phyloP scores from a whole-genome alignment of 1,140 invertebrate genomes.

The Papilio polyxenes region DNA sequence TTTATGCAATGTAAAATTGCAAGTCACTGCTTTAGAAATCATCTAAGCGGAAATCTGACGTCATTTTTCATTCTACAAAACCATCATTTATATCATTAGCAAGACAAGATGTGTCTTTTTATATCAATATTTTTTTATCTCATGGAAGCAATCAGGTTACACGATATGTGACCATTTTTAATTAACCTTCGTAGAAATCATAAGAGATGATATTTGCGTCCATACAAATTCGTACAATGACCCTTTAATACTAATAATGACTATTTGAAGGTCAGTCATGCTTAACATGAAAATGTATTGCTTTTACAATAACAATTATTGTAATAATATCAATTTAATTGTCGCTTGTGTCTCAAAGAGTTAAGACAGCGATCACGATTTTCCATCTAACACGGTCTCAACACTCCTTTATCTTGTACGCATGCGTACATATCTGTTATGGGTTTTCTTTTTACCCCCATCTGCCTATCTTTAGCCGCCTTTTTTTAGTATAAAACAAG shows the following conservation, averaged over 20 bases:
- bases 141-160: neutral
- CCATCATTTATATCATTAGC: neutral
- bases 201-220: too few species aligned
- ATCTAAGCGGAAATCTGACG: neutral
- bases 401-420: too few species aligned
- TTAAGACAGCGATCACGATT: too few species aligned
- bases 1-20: neutral
- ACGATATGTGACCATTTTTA: too few species aligned
- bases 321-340: neutral
- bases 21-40: conserved; percentile 13
- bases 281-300: neutral
- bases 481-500: too few species aligned
- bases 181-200: too few species aligned
- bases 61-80: conserved; percentile 1
- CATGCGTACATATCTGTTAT: too few species aligned
- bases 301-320: neutral
- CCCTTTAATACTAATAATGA: too few species aligned
- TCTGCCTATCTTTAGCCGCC: too few species aligned
- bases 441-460: neutral
- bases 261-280: neutral
- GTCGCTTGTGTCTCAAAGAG: too few species aligned
- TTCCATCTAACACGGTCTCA: too few species aligned
- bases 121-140: neutral
- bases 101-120: neutral
- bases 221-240: conserved; percentile 16